Percentiles rank a stretch among this genome's conserved stretches.
phyloP scores from a whole-genome alignment of 2,113 vertebrate species.

The Corythoichthys haematopterus region DNA sequence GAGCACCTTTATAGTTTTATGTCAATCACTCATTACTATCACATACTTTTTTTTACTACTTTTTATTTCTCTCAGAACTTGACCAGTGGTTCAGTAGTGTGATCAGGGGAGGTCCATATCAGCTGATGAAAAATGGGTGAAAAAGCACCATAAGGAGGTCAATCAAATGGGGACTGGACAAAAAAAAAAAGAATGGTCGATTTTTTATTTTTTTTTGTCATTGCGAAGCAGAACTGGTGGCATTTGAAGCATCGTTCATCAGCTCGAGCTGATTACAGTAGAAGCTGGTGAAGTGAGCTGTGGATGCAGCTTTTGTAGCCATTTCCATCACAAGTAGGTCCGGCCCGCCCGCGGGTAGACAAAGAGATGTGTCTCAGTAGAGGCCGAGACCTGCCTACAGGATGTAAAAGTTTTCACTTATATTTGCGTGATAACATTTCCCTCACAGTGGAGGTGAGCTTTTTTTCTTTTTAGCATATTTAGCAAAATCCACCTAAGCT shows the following conservation, averaged over 20 bases:
- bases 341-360: slow-evolving; percentile 52
- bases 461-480: slow-evolving; percentile 25
- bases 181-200: slow-evolving; percentile 5
- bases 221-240: slow-evolving; percentile 42
- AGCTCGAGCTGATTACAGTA: slow-evolving; percentile 67
- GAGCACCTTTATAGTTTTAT: background rate
- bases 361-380: slow-evolving; percentile 22
- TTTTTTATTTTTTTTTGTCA: slow-evolving; percentile 33
- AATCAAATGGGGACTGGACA: slow-evolving; percentile 21
- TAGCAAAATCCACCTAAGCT: slow-evolving; percentile 25
- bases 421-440: slow-evolving; percentile 42
- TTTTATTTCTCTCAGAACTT: slow-evolving; percentile 19
- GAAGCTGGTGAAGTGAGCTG: slow-evolving; percentile 65
- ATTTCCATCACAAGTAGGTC: slow-evolving; percentile 73
- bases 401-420: slow-evolving; percentile 56
- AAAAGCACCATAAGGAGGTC: slow-evolving; percentile 43
- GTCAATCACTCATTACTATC: background rate
- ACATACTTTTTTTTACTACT: background rate
- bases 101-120: slow-evolving; percentile 39
- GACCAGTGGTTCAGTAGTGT: slow-evolving; percentile 36
- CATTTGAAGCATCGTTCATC: slow-evolving; percentile 69
- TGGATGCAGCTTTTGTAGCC: slow-evolving; percentile 71
- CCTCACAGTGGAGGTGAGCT: slow-evolving; percentile 9
- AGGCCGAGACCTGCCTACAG: slow-evolving; percentile 56
- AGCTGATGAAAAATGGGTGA: slow-evolving; percentile 33